A percentile compares a stretch with the other conserved stretches of the same genome.
These are phyloP conservation scores for Lasioglossum zephyrum DNA, from an alignment of 2,888 invertebrate genomes.

Conservation along the genomic window DNA sequence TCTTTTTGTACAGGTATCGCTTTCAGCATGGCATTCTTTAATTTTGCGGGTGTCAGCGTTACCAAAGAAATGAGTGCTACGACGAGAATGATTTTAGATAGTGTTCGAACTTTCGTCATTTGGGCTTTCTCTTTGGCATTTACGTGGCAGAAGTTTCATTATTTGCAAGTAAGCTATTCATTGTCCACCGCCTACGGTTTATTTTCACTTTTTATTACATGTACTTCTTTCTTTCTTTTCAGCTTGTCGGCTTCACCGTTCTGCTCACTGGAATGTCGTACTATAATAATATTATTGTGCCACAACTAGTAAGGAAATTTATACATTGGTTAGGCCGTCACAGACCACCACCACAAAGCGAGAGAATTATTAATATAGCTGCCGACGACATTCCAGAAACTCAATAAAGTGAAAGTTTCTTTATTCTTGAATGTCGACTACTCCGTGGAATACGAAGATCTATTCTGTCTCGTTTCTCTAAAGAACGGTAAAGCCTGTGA, in stretches of 20 bases:
- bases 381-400: constrained; percentile 77
- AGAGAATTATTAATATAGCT: constrained; percentile 78
- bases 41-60: constrained; percentile 95
- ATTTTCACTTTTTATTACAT: constrained; percentile 2
- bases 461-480: constrained; percentile 21
- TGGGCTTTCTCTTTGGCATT: constrained; percentile 93
- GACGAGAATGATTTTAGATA: constrained; percentile 95
- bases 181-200: neutral
- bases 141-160: constrained; percentile 92
- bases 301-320: constrained; percentile 77
- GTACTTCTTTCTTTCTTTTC: constrained; percentile 10
- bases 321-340: constrained; percentile 73
- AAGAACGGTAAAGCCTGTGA: constrained; percentile 49
- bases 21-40: constrained; percentile 96
- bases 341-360: constrained; percentile 73
- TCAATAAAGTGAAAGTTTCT: constrained; percentile 30
- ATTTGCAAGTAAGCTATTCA: constrained; percentile 87
- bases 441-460: constrained; percentile 13
- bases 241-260: constrained; percentile 91
- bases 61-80: constrained; percentile 97
- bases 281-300: constrained; percentile 89
- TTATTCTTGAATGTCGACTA: constrained; percentile 12
- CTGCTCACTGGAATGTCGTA: constrained; percentile 92
- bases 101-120: constrained; percentile 94
- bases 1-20: constrained; percentile 88